phyloP scores from a whole-genome alignment of 2,888 invertebrate species.

The Spilarctia lutea region DNA sequence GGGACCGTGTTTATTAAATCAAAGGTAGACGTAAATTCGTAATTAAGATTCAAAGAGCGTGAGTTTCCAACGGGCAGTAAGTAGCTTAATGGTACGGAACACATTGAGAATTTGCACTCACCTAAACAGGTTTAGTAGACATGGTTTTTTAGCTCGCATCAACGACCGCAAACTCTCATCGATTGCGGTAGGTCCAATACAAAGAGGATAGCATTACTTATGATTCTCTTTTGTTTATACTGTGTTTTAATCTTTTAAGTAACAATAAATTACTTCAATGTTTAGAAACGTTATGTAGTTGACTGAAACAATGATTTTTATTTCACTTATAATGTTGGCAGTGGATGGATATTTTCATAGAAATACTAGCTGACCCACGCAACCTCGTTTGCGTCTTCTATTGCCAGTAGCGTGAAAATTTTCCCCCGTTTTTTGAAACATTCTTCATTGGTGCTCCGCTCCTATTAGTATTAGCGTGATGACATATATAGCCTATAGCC shows the following conservation, averaged over 20 bases:
- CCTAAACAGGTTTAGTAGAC: constrained; percentile 48
- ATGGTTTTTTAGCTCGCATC: constrained; percentile 36
- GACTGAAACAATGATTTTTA: no score
- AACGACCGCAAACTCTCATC: constrained; percentile 32
- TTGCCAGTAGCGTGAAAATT: no score
- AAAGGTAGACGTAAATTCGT: constrained; percentile 27
- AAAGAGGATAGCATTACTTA: constrained; percentile 29
- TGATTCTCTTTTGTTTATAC: constrained; percentile 23
- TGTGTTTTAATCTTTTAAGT: constrained; percentile 24
- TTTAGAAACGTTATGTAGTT: background rate
- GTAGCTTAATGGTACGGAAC: constrained; percentile 72
- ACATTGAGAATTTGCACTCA: constrained; percentile 74
- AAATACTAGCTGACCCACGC: no score
- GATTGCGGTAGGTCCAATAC: constrained; percentile 27
- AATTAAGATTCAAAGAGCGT: constrained; percentile 64
- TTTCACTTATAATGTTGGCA: no score
- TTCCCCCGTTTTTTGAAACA: no score
- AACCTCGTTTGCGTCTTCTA: no score
- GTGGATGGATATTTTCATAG: no score
- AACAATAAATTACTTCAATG: constrained; percentile 12
- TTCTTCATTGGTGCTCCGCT: no score
- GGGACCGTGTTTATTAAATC: constrained; percentile 17
- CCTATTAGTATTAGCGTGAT: no score
- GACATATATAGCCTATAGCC: no score
- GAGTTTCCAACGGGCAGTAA: constrained; percentile 63